phyloP scores from a whole-genome alignment of 2,888 invertebrate species.

The Luperina testacea region DNA sequence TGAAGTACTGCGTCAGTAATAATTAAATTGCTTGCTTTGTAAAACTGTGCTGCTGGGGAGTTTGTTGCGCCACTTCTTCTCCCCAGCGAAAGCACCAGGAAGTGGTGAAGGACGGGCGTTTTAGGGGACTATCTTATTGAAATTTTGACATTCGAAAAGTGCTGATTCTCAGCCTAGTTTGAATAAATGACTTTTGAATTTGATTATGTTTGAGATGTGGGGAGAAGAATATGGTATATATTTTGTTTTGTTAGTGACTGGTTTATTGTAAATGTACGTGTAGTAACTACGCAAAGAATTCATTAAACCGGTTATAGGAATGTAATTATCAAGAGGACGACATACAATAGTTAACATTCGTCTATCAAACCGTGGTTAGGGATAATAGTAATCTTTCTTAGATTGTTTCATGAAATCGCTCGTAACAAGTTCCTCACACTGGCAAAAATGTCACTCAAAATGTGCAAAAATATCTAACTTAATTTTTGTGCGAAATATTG shows the following conservation, averaged over 20 bases:
- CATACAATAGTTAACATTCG: not conserved
- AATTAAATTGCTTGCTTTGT: conserved; percentile 51
- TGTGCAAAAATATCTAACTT: not conserved
- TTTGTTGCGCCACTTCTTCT: too few relatives aligned
- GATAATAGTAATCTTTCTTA: not conserved
- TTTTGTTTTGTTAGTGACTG: not conserved
- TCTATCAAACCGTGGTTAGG: not conserved
- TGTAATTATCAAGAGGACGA: not conserved
- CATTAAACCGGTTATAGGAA: not conserved
- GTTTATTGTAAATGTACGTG: not conserved
- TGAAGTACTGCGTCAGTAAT: conserved; percentile 43
- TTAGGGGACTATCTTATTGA: too few relatives aligned
- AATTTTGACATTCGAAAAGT: too few relatives aligned
- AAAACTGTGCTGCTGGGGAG: conserved; percentile 10
- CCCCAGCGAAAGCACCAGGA: too few relatives aligned
- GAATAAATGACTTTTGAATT: too few relatives aligned
- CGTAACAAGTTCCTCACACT: not conserved
- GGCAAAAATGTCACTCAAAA: not conserved
- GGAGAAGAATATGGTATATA: conserved; percentile 3
- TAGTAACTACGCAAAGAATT: not conserved
- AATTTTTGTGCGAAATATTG: not conserved
- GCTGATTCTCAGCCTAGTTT: too few relatives aligned
- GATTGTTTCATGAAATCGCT: too few relatives aligned
- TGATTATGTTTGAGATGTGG: conserved; percentile 35
- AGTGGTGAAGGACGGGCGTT: too few relatives aligned